Evolutionary conservation across 2,113 vertebrate species (phyloP).

Genomic region (Oncorhynchus keta): DNA sequence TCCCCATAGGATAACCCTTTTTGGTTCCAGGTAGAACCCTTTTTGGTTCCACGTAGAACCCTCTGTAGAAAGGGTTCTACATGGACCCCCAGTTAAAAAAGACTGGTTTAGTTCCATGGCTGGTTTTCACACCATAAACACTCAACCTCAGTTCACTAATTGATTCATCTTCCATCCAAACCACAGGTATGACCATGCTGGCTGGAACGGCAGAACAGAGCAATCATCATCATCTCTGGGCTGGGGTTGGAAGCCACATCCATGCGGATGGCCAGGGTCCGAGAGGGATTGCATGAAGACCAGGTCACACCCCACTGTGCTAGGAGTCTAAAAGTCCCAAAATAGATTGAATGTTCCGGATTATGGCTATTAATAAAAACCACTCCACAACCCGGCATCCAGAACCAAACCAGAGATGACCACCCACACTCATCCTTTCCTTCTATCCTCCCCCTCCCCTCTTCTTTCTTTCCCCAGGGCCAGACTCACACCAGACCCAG

Average conservation of each 20-base stretch:
- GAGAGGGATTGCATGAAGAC: constrained; percentile 50
- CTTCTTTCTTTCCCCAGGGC: no score
- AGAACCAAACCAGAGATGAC: background rate
- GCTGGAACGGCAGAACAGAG: constrained; percentile 52
- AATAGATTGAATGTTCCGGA: constrained; percentile 18
- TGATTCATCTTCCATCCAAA: constrained; percentile 61
- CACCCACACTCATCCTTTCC: no score
- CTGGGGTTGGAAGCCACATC: constrained; percentile 55
- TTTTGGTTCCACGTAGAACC: no score
- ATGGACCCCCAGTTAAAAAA: constrained; percentile 53
- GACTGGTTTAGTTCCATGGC: constrained; percentile 43
- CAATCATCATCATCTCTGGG: constrained; percentile 51
- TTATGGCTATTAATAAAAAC: background rate
- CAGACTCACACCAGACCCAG: no score
- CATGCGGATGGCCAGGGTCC: constrained; percentile 62
- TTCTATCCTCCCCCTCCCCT: no score
- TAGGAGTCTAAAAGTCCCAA: background rate
- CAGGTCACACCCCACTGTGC: constrained; percentile 25
- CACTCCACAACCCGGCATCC: constrained; percentile 31
- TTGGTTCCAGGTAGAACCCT: no score
- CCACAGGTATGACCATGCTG: constrained; percentile 64
- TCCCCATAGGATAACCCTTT: no score
- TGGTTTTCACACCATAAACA: constrained; percentile 59
- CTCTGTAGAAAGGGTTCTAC: no score
- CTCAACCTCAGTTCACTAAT: constrained; percentile 57